A percentile compares a stretch with the other conserved stretches of the same genome.
Evolutionary conservation across 2,888 invertebrate species (phyloP).

Genomic region (Lithodes maja): DNA sequence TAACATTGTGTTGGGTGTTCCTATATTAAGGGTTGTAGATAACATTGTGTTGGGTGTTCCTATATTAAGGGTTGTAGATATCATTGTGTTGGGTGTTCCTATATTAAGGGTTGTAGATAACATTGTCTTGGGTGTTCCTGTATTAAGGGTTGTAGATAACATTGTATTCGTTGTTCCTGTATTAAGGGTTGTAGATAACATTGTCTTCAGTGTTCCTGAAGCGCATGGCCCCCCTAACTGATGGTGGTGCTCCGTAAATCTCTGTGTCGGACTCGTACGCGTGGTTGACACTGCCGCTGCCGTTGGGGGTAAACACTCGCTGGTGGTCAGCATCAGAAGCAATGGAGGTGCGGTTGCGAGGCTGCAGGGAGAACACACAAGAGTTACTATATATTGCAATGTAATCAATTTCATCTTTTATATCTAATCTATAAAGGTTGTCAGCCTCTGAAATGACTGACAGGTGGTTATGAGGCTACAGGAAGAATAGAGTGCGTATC

Average conservation of each 20-base stretch:
- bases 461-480: no score
- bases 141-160: conserved; percentile 54
- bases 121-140: conserved; percentile 45
- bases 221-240: conserved; percentile 52
- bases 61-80: conserved; percentile 48
- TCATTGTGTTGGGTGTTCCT: conserved; percentile 45
- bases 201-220: conserved; percentile 48
- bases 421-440: no score
- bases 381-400: no score
- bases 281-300: conserved; percentile 63
- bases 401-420: no score
- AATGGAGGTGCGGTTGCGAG: conserved; percentile 63
- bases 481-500: no score
- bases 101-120: conserved; percentile 53
- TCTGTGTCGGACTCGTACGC: conserved; percentile 69
- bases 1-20: no score
- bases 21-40: no score
- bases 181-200: conserved; percentile 54
- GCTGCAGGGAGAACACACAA: conserved; percentile 19
- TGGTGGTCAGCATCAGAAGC: conserved; percentile 69
- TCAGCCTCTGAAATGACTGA: no score
- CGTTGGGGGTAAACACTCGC: conserved; percentile 68
- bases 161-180: conserved; percentile 42
- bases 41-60: no score
- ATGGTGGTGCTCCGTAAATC: conserved; percentile 57